A percentile compares a stretch with the other conserved stretches of the same genome.
These are phyloP conservation scores for Tenualosa ilisha DNA, from an alignment of 2,797 vertebrate genomes.

Conservation along the genomic window DNA sequence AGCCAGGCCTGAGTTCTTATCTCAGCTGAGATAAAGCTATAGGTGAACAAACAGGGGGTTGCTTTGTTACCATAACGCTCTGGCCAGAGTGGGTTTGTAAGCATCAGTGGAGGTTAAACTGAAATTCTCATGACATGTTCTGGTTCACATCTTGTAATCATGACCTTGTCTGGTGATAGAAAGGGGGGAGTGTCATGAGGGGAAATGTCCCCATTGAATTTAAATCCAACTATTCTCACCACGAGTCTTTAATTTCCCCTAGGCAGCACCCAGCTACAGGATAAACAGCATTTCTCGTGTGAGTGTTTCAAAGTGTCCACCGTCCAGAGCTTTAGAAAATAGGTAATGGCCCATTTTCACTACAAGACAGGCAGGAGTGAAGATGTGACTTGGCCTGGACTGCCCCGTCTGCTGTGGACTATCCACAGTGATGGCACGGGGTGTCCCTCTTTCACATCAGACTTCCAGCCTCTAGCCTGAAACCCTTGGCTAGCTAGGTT, in stretches of 20 bases:
- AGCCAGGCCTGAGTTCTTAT: constrained; percentile 12
- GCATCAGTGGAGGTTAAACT: not conserved
- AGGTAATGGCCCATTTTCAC: not conserved
- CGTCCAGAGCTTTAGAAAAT: not conserved
- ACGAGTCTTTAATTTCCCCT: constrained; percentile 12
- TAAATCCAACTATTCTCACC: not conserved
- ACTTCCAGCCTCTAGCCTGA: not conserved
- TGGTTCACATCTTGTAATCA: not conserved
- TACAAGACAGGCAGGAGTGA: not conserved
- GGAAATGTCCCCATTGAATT: not conserved
- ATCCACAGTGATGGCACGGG: not conserved
- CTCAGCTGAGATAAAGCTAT: constrained; percentile 24
- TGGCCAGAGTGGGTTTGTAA: not conserved
- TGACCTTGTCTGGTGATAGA: not conserved
- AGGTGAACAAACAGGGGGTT: not conserved
- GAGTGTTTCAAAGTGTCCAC: not conserved
- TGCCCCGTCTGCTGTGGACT: not conserved
- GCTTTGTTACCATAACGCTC: not conserved
- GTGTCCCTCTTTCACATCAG: not conserved
- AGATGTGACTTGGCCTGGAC: not conserved
- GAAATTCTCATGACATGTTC: not conserved
- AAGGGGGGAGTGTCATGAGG: not conserved
- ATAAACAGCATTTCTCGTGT: not conserved
- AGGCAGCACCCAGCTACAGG: not conserved
- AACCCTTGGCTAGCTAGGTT: too few relatives aligned